Evolutionary conservation across 2,113 vertebrate species (phyloP).

Genomic region (Anoplopoma fimbria): DNA sequence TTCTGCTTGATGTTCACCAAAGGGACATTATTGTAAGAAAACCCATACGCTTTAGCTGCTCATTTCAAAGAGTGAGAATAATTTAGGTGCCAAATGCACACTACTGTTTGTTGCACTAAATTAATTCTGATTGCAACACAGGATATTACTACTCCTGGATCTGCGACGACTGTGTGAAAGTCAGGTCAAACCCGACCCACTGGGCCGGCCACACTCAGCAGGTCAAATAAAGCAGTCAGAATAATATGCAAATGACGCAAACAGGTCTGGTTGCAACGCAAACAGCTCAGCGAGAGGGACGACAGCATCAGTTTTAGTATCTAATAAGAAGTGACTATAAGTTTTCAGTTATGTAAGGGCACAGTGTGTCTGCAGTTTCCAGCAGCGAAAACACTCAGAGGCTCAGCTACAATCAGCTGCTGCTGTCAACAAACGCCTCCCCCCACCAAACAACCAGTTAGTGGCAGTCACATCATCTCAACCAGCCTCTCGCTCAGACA

Average conservation of each 20-base stretch:
- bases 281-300: not conserved
- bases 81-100: not conserved
- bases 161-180: not conserved
- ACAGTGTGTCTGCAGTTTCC: slow-evolving; percentile 25
- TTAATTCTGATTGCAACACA: not conserved
- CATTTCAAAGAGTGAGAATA: no score
- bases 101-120: not conserved
- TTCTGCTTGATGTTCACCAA: not conserved
- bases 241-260: slow-evolving; percentile 21
- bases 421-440: no score
- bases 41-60: not conserved
- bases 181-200: not conserved
- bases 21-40: not conserved
- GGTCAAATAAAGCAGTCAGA: not conserved
- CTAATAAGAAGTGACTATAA: not conserved
- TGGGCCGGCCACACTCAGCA: not conserved
- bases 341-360: slow-evolving; percentile 15
- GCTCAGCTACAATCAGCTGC: slow-evolving; percentile 16
- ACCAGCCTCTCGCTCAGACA: slow-evolving; percentile 18
- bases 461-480: slow-evolving; percentile 30
- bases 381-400: slow-evolving; percentile 16
- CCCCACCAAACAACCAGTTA: slow-evolving; percentile 12
- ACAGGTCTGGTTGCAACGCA: not conserved
- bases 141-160: not conserved
- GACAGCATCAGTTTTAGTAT: not conserved